phyloP scores from a whole-genome alignment of 2,113 vertebrate species.

The Dascyllus trimaculatus region DNA sequence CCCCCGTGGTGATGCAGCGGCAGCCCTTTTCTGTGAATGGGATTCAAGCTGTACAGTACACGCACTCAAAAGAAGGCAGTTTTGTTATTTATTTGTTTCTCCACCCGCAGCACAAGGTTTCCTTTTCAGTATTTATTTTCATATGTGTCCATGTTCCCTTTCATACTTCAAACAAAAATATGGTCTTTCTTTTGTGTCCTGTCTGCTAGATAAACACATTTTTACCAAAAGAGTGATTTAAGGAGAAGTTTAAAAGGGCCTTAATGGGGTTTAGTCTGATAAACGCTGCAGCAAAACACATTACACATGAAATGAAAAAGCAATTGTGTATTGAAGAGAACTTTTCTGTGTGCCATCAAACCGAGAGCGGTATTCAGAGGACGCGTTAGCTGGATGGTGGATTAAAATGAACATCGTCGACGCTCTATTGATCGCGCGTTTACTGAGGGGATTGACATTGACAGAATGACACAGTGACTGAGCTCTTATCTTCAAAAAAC shows the following conservation, averaged over 20 bases:
- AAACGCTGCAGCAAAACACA: not conserved
- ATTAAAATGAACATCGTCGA: not conserved
- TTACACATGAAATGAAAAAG: slow-evolving; percentile 16
- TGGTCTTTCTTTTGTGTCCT: not conserved
- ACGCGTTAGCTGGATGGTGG: not conserved
- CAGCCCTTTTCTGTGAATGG: not conserved
- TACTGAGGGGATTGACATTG: not conserved
- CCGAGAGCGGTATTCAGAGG: not conserved
- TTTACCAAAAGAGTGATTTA: not conserved
- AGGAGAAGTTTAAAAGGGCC: not conserved
- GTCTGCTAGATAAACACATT: not conserved
- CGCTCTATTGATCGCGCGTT: not conserved
- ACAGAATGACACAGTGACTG: not conserved
- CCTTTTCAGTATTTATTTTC: not conserved
- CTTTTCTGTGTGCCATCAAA: not conserved
- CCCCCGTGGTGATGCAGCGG: slow-evolving; percentile 23
- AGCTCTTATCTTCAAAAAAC: too few species aligned
- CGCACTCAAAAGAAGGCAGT: slow-evolving; percentile 4
- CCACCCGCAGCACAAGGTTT: not conserved
- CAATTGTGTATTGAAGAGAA: not conserved
- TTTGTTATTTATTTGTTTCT: slow-evolving; percentile 26
- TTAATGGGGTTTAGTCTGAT: not conserved
- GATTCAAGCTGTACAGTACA: not conserved
- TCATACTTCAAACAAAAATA: not conserved
- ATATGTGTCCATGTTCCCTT: not conserved